phyloP scores from a whole-genome alignment of 1,140 invertebrate genomes.

The Diabrotica undecimpunctata region DNA sequence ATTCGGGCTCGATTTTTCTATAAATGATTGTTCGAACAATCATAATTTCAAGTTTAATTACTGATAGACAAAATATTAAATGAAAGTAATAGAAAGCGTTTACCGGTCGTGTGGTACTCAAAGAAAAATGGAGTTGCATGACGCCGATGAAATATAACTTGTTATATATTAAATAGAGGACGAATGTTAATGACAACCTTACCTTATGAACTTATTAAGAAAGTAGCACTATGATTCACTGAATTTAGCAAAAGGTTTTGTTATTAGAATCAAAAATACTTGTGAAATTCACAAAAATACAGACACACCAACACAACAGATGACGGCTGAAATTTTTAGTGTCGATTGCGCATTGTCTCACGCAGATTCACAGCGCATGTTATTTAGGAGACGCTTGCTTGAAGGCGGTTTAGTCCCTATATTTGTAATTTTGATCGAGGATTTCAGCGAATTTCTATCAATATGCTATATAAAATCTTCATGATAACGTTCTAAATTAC shows the following conservation, averaged over 20 bases:
- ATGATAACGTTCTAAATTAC: too few species aligned
- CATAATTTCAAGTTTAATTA: not conserved
- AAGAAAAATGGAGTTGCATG: constrained; percentile 15
- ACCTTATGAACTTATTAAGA: constrained; percentile 7
- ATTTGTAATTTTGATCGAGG: too few species aligned
- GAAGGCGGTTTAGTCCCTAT: not conserved
- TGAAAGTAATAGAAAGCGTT: not conserved
- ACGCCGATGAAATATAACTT: constrained; percentile 7
- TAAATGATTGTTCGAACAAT: not conserved
- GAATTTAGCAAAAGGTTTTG: constrained; percentile 8
- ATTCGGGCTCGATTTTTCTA: not conserved
- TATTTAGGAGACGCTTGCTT: not conserved
- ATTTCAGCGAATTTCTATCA: too few species aligned
- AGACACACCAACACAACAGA: constrained; percentile 17
- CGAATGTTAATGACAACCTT: constrained; percentile 10
- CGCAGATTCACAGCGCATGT: constrained; percentile 4
- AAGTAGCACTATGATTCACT: not conserved
- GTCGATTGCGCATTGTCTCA: constrained; percentile 9
- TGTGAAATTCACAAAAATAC: constrained; percentile 11
- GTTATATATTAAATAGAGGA: constrained; percentile 13
- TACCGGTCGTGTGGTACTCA: constrained; percentile 1
- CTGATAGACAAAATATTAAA: not conserved
- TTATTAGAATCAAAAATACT: constrained; percentile 4
- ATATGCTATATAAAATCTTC: too few species aligned
- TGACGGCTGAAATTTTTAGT: constrained; percentile 11